Conservation (phyloP, 2,797 vertebrate species). For the Rhabdophis nuchalis region DNA sequence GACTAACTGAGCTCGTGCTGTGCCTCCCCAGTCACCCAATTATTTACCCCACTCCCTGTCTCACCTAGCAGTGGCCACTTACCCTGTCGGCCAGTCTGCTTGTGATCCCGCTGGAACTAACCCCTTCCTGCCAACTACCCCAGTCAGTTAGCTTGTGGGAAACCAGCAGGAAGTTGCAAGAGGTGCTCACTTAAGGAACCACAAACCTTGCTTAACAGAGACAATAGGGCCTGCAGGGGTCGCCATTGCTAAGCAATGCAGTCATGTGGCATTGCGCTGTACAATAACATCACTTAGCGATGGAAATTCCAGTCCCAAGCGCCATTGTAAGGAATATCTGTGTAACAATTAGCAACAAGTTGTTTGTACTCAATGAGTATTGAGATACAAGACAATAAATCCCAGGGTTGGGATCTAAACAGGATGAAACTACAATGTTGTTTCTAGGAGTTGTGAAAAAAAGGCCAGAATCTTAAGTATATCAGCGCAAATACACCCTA, state of each 20-base stretch:
- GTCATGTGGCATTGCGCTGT: background rate
- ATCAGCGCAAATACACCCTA: background rate
- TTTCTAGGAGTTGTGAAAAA: background rate
- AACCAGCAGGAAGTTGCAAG: background rate
- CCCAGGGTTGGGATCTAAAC: background rate
- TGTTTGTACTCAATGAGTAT: background rate
- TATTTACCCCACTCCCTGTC: background rate
- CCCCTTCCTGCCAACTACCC: background rate
- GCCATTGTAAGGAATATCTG: background rate
- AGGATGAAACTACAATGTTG: background rate
- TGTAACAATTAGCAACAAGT: background rate
- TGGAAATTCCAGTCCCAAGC: background rate
- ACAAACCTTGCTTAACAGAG: background rate
- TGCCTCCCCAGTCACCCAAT: background rate
- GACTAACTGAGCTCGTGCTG: background rate
- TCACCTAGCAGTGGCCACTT: background rate
- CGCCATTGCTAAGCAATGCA: background rate
- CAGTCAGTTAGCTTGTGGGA: background rate
- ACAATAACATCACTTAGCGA: background rate
- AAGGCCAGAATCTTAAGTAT: background rate
- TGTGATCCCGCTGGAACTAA: background rate
- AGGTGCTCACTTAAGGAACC: background rate
- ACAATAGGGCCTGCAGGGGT: background rate
- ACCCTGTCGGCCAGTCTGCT: background rate
- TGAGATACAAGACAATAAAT: background rate